Base-by-base conservation (phyloP, 2,888 invertebrate species). In the Pyrocoelia pectoralis region DNA sequence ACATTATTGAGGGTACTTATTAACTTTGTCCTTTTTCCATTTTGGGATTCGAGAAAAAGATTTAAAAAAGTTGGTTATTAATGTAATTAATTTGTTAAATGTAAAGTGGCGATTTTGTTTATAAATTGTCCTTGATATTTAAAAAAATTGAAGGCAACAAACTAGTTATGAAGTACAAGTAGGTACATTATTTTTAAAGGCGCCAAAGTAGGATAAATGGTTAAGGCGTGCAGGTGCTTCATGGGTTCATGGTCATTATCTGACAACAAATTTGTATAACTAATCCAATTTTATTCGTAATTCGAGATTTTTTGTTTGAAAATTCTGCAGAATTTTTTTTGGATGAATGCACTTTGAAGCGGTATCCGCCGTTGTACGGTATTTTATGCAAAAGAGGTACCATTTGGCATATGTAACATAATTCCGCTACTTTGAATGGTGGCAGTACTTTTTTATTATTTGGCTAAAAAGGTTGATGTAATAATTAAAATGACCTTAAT, bases 231-330 rank as follows among this genome's bases (percentile, higher is more conserved):
- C 68, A 66, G 66, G 66, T 64, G 64, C 59, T 61, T 57, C 65
- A 52, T 49, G 66, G 56, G 67, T 60, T 69, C 68, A 68, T 58
- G 69, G 70, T 65, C 70, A 66, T 57, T 56, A 61, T 46, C 68
- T 69, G 68, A 65, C 65, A 68, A 67, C 70, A 48, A 70, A 69
- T 65, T 63, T 63, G 64, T 64, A 64, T 56, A 65, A 51, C 49
- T 43, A 53, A 51, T 43, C 56, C 52, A 33, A 33, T 52, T 38
- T 13, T 18, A 2, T 24, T n/a, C 50, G 19, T 19, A 28, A 28
- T 9, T 10, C 15, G 9, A 38, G 8, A 12, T 14, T 52, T 12
- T 14, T 52, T 33, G 9, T 18, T 18, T 1, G 1, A 15, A 15
- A 46, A 17, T 17, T 9, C 8, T 13, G 13, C 12, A 15, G 13